Base-by-base conservation (phyloP, 2,888 invertebrate genomes). In the Cantharis nigra region DNA sequence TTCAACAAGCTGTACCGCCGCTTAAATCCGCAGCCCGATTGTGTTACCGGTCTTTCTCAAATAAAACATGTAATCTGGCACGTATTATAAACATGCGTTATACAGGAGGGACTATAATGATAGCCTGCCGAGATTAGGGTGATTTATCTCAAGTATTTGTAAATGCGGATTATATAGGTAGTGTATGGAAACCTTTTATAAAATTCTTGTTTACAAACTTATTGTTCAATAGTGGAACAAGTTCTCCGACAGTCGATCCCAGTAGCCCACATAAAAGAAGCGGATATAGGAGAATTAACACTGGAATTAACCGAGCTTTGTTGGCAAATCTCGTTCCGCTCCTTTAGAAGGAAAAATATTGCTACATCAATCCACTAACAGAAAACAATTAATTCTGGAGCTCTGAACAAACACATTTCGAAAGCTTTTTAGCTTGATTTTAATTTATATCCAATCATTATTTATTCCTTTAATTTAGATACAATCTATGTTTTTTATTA, bases 61-160 rank as follows among this genome's bases (percentile, higher is more conserved):
- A 85, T 86, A 85, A 86, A 86, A 87, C 85, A 84, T 86, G 87
- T 87, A 87, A 87, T 87, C 87, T 87, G 83, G 83, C 83, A 85
- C 84, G 85, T 85, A 86, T 85, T 87, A 86, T 86, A 86, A 86
- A 86, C 85, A 85, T 83, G 84, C 83, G 83, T 81, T 83, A 79
- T 78, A 77, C 80, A 74, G 78, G 71, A 79, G 83, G 84, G 84
- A 81, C 82, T 81, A 82, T 85, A 85, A 85, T 84, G 85, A 85
- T 85, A 83, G 84, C 84, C 83, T 80, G 78, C 81, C 82, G 79
- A 85, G 86, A 87, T 87, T 86, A 86, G 85, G 85, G 85, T 85
- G 86, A 87, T 87, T 86, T 87, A 86, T 87, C 85, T 86, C 83
- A 85, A 87, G 86, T 87, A 87, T 87, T 87, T 87, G 86, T 86